Evolutionary conservation across 2,797 vertebrate species (phyloP), one percentile per base, ranked within the genome.

Genomic region (Peromyscus eremicus): DNA sequence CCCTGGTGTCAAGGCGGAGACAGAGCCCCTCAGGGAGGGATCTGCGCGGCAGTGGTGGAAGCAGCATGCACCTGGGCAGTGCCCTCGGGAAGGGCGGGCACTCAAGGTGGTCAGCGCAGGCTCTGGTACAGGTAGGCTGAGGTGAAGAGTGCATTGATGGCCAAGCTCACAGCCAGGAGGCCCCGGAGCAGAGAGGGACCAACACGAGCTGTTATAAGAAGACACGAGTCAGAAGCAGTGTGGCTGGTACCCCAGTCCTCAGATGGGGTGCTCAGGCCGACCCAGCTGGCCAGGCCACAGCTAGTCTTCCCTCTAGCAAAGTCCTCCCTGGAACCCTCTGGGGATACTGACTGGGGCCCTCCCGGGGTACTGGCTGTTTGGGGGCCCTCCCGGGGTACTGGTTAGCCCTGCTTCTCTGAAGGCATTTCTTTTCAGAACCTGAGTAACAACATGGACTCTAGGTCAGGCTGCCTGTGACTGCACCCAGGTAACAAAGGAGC

Each of bases 81-180:
- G 17, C 43, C 77, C 80, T 55, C 0, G 1, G 27, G 49, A 71
- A 43, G 32, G 12, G 19, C 9, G 32, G 12, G 23, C 11, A 8
- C 62, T 14, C 64, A 21, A 1, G 7, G 1, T 2, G 6, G 13
- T 99, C 98, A 99, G 46, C 97, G 98, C 94, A 99, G 98, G 96
- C 98, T 99, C 97, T 98, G 98, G 98, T 99, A 99, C 92, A 99
- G 94, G 80, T 99, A 99, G 95, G 99, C 98, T 1, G 98, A 98
- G 12, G 98, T 98, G 98, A 99, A 99, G 84, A 99, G 32, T 43
- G 99, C 97, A 79, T 99, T 99, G 97, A 98, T 97, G 0, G 99
- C 99, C 98, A 99, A 97, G 98, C 99, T 99, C 75, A 98, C 23
- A 0, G 99, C 98, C 8, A 99, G 97, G 84, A 99, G 98, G 13